These are phyloP conservation scores for Pollicipes pollicipes DNA, from an alignment of 1,140 invertebrate genomes.

Conservation along the genomic window DNA sequence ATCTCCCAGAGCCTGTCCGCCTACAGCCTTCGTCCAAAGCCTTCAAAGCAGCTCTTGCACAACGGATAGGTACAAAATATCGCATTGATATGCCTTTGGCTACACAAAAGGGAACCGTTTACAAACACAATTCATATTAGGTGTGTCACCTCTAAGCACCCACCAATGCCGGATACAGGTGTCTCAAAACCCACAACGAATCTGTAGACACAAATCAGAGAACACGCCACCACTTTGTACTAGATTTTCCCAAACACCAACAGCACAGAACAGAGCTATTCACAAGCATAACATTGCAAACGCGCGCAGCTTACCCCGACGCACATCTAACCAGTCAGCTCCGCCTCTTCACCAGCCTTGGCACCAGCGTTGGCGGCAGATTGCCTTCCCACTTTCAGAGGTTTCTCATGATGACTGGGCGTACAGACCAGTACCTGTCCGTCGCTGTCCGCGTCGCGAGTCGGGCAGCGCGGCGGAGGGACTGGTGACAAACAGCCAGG, in stretches of 20 bases:
- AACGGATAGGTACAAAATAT: background rate
- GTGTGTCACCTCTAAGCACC: background rate
- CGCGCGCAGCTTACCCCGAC: background rate
- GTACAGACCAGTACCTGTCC: too few relatives aligned
- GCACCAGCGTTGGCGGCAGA: background rate
- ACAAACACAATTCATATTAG: background rate
- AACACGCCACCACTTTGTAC: background rate
- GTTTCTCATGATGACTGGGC: background rate
- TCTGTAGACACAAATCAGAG: background rate
- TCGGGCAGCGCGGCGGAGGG: too few relatives aligned
- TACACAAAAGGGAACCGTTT: background rate
- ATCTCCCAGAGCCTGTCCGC: background rate
- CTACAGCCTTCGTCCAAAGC: background rate
- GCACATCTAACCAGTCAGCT: background rate
- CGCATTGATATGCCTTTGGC: background rate
- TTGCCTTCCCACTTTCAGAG: background rate
- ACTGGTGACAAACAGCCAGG: too few relatives aligned
- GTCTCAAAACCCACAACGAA: background rate
- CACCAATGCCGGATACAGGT: background rate
- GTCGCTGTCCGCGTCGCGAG: too few relatives aligned
- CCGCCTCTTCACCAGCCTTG: background rate
- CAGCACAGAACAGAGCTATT: background rate
- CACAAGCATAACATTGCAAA: background rate
- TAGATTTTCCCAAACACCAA: background rate
- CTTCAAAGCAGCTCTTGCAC: background rate